These are phyloP conservation scores for Chromobotia macracanthus DNA, from an alignment of 2,797 vertebrate species.

Conservation along the genomic window DNA sequence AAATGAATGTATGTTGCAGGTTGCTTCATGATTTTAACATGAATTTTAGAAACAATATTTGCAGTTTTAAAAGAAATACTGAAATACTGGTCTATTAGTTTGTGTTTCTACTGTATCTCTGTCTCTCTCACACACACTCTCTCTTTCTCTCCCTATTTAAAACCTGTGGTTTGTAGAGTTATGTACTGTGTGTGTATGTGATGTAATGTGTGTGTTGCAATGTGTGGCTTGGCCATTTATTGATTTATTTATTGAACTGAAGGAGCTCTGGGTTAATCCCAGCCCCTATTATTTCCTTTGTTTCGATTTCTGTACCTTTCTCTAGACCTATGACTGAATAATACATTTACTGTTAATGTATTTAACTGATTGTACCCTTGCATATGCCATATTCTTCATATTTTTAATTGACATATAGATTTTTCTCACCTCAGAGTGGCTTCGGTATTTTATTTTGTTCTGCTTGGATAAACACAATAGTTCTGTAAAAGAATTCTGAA, in stretches of 20 bases:
- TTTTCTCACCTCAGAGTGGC: not conserved
- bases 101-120: no score
- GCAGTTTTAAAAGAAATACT: no score
- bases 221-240: not conserved
- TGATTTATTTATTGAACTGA: slow-evolving; percentile 21
- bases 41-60: no score
- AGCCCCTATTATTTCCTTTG: slow-evolving; percentile 3
- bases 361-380: slow-evolving; percentile 22
- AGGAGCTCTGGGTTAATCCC: slow-evolving; percentile 21
- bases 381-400: slow-evolving; percentile 4
- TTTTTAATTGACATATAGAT: not conserved
- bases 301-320: slow-evolving; percentile 14
- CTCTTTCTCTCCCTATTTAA: no score
- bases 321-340: slow-evolving; percentile 15
- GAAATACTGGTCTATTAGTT: no score
- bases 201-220: not conserved
- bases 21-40: no score
- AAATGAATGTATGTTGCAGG: no score
- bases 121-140: no score
- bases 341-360: slow-evolving; percentile 9
- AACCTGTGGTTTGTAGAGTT: no score
- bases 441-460: slow-evolving; percentile 1
- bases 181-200: not conserved
- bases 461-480: not conserved
- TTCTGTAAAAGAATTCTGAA: not conserved